Evolutionary conservation across 2,113 vertebrate species (phyloP).

Genomic region (Podarcis muralis): DNA sequence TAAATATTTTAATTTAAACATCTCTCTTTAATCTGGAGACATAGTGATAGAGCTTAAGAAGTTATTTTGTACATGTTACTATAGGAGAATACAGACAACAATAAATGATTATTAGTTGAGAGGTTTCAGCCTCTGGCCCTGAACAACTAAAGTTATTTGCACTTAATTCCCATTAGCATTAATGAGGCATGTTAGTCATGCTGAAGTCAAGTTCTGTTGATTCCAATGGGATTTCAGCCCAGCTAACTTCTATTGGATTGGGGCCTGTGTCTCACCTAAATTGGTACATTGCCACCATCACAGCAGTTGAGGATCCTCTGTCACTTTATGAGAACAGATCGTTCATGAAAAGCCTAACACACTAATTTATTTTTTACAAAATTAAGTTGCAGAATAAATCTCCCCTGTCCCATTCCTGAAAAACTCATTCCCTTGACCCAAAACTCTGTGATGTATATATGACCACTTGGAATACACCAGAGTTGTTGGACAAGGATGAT

Average conservation of each 20-base stretch:
- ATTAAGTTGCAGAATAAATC: background rate
- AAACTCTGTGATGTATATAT: background rate
- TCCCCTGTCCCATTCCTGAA: background rate
- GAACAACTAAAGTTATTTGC: background rate
- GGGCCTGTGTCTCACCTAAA: background rate
- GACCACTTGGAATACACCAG: background rate
- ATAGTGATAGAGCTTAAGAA: slow-evolving; percentile 26
- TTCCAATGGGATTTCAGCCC: background rate
- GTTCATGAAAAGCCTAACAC: background rate
- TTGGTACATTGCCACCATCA: background rate
- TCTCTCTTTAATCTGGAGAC: background rate
- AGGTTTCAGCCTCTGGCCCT: background rate
- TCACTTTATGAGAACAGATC: background rate
- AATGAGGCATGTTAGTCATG: background rate
- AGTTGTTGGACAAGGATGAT: background rate
- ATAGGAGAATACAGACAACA: background rate
- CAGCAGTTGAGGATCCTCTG: background rate
- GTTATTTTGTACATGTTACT: background rate
- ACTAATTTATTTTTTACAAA: background rate
- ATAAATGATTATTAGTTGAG: slow-evolving; percentile 3
- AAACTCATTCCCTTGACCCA: background rate
- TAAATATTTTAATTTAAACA: slow-evolving; percentile 44
- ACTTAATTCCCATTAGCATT: background rate
- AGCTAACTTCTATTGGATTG: background rate
- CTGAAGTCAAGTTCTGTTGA: background rate